Conservation (phyloP, 2,113 vertebrate species). For the Ptychochromis oligacanthus region DNA sequence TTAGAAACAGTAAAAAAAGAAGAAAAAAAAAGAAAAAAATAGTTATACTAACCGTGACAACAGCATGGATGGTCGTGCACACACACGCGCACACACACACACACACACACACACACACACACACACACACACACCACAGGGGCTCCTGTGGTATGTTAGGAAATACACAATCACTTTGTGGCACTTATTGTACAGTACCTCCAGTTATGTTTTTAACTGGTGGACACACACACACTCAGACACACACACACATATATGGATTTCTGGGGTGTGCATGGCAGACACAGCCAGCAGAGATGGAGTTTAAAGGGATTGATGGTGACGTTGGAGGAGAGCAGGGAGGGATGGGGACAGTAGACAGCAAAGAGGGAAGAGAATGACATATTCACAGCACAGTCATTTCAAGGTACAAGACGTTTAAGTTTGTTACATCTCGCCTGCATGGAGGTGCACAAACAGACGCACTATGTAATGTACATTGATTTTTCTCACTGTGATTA, state of each 20-base stretch:
- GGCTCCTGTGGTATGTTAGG: conserved; percentile 33
- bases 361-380: not conserved
- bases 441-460: conserved; percentile 24
- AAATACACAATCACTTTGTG: conserved; percentile 45
- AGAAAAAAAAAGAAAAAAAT: not conserved
- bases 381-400: conserved; percentile 5
- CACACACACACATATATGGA: not conserved
- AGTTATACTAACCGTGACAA: conserved; percentile 50
- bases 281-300: conserved; percentile 45
- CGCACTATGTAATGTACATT: conserved; percentile 40
- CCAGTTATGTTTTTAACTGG: conserved; percentile 26
- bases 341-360: not conserved
- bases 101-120: conserved; percentile 10
- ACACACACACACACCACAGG: not conserved
- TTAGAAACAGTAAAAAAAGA: no score
- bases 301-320: conserved; percentile 68
- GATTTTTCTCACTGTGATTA: conserved; percentile 9
- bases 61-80: conserved; percentile 23
- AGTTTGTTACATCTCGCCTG: conserved; percentile 36
- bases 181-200: conserved; percentile 63
- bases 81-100: not conserved
- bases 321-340: not conserved
- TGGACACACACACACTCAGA: not conserved
- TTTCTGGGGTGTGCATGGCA: conserved; percentile 24
- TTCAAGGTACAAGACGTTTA: conserved; percentile 49